Evolutionary conservation across 1,140 invertebrate genomes (phyloP), one percentile per base, ranked within the genome.

Genomic region (Macrosteles quadrilineatus): DNA sequence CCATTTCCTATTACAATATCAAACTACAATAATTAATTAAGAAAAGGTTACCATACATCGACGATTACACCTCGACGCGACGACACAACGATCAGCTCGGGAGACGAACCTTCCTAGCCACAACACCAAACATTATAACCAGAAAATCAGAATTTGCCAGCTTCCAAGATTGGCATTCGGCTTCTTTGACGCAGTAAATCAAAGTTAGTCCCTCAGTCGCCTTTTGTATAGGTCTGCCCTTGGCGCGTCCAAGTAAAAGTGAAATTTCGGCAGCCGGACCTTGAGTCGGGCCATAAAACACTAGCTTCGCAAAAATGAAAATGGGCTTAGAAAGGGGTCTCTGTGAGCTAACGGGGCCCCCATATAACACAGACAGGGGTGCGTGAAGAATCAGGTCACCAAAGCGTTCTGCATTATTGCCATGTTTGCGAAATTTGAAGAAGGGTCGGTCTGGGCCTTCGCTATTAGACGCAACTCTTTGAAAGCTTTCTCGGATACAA

Each of bases 171-270:
- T 14, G 47, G 47, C 14, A 21, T 3, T 19, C 47, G 47, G 47
- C 47, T 9, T n/a, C 47, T 50, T 50, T 50, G n/a, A 50, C 47
- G 21, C n/a, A 6, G 47, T 50, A 50, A 50, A 50, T 50, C 47
- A 11, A 6, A 50, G 6, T 40, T 9, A 17, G 36, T 40, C 36
- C 36, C 17, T 40, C n/a, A n/a, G 36, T 40, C 21, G 47, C 21
- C 47, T n/a, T 50, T 50, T 19, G 21, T 11, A 19, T 11, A 19
- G 47, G 3, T 3, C 14, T 19, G 47, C 6, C 47, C 47, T 50
- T 50, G 47, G 21, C 6, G 36, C 17, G 6, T 6, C 36, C 36
- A 9, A 50, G 47, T 50, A 50, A 50, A 50, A 50, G 47, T 50
- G 47, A 50, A 50, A 50, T 11, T 40, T 50, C 47, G 14, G 47